Base-by-base conservation (phyloP, 2,888 invertebrate species). In the Coenonympha arcania region DNA sequence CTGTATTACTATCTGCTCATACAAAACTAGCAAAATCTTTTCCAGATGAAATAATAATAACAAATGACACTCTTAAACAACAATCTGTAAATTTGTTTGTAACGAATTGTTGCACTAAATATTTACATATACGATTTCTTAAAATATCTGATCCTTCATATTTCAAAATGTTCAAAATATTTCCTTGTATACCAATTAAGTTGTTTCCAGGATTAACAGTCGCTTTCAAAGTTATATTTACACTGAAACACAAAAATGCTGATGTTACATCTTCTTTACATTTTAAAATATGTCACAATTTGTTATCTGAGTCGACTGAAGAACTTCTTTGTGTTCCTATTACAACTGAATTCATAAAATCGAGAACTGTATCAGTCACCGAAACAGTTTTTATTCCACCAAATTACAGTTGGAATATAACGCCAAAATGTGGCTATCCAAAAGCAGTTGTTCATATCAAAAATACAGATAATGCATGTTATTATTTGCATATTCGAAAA, bases 391-490 rank as follows among this genome's bases (percentile, higher is more conserved):
- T 42, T 33, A 70, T 82, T 48, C 66, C 72, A 9, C 65, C 84
- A 3, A 61, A 65, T 31, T 82, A 79, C 60, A 50, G 64, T 11
- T 85, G 83, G 84, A 76, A 78, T 31, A 55, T 83, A 22, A 70
- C 67, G 55, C 53, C 50, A 15, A 61, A 65, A 18, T 50, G 37
- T 43, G 64, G 64, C 6, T 72, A 69, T 64, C 76, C 80, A 28
- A 64, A 57, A 48, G 69, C 67, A 33, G 39, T 48, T 19, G 34
- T 80, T 13, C 63, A 62, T 30, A 57, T 82, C 50, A 49, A 58
- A 26, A 60, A 67, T 24, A 55, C 63, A 15, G 71, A 71, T 58
- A 52, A 68, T n/a, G 61, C 57, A 49, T 50, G 49, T 6, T 81
- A 79, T 59, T 53, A 73, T 50, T 42, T 84, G 36, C 69, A 69